These are phyloP conservation scores for Mayetiola destructor DNA, from an alignment of 2,888 invertebrate genomes.

Conservation along the genomic window DNA sequence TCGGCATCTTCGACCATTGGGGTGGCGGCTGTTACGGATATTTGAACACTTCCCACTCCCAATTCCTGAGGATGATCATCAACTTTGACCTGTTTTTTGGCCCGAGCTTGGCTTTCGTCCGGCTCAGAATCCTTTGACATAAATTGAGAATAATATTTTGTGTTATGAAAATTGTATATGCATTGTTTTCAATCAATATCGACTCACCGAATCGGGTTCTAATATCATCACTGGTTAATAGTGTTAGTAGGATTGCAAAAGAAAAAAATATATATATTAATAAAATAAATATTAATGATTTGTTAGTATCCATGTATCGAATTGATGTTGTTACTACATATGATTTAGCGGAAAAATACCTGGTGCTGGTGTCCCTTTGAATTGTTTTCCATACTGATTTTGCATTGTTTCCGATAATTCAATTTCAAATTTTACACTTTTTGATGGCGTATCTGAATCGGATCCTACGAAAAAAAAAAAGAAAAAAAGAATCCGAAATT, in stretches of 20 bases:
- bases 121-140: constrained; percentile 15
- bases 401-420: constrained; percentile 56
- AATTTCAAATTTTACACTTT: constrained; percentile 50
- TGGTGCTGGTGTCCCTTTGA: constrained; percentile 35
- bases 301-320: neutral
- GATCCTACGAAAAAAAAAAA: neutral
- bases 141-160: neutral
- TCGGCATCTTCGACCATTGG: constrained; percentile 78
- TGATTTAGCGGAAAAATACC: constrained; percentile 25
- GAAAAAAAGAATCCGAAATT: neutral
- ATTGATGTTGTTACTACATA: neutral
- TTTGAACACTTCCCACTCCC: constrained; percentile 72
- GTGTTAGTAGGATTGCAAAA: too few species aligned
- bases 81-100: constrained; percentile 22
- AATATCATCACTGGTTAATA: neutral
- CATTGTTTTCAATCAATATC: neutral
- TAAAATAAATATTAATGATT: neutral
- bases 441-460: constrained; percentile 30
- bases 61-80: constrained; percentile 37
- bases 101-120: constrained; percentile 18
- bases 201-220: constrained; percentile 1
- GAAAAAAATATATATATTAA: neutral
- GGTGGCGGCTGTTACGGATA: constrained; percentile 86
- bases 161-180: neutral
- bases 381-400: constrained; percentile 60